Percentiles rank a stretch among this genome's conserved stretches.
phyloP scores from a whole-genome alignment of 2,113 vertebrate genomes.

The Colinus virginianus region DNA sequence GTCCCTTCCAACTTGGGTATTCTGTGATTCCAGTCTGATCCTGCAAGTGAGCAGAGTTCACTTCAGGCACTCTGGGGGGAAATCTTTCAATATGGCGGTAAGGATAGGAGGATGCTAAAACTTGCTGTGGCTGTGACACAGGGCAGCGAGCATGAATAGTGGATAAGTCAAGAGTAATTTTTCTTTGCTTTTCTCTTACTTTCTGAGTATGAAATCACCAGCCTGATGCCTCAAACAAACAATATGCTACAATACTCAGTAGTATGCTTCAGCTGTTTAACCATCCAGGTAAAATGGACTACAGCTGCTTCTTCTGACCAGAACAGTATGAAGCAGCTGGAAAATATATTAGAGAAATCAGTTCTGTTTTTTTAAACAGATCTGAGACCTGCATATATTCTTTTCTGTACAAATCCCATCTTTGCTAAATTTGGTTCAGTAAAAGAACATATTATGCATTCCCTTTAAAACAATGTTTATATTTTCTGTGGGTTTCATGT shows the following conservation, averaged over 20 bases:
- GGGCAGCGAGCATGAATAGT: fast-evolving
- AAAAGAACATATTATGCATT: neutral
- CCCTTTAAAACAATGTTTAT: conserved; percentile 3
- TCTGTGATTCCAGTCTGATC: neutral
- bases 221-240: neutral
- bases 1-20: neutral
- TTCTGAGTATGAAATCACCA: neutral
- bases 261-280: neutral
- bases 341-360: conserved; percentile 9
- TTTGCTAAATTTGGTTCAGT: neutral
- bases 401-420: neutral
- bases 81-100: neutral
- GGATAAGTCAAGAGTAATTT: neutral
- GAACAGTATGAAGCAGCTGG: conserved; percentile 22
- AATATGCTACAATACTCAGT: neutral
- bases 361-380: neutral
- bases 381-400: neutral
- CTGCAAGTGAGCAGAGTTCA: neutral
- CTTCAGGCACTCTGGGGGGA: neutral
- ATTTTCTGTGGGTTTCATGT: conserved; percentile 2
- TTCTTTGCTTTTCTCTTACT: neutral
- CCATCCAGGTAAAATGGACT: conserved; percentile 31
- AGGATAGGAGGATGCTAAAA: neutral
- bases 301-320: neutral
- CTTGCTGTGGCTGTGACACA: neutral